Base-by-base conservation (phyloP, 2,113 vertebrate genomes). In the Heterocephalus glaber region DNA sequence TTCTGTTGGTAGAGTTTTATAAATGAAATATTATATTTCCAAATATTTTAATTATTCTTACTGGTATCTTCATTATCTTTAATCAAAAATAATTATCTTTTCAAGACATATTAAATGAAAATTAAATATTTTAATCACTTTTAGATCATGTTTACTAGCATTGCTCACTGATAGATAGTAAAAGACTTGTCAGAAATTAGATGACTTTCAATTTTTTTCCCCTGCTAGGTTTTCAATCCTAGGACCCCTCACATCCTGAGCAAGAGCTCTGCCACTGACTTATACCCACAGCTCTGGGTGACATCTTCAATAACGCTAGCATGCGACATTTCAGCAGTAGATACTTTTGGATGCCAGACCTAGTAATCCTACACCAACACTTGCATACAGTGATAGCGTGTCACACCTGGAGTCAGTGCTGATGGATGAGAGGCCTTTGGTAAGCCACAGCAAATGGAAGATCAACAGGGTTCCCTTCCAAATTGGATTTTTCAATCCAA, bases 401-500 rank as follows among this genome's bases (percentile, higher is more conserved):
- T 80, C 94, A 47, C 35, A 90, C 70, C 79, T 83, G 80, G 47
- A 95, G 47, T 96, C 92, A 95, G 60, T 89, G 49, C 44, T 94
- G 93, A 97, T 92, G 49, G 80, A 97, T 96, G 93, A 89, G 93
- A 89, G 47, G 96, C 61, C 9, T 87, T 76, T 97, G 92, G 86
- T 58, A 97, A 98, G 94, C 74, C 61, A 96, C 7, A 97, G 47
- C 38, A 96, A 98, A 95, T 85, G 35, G 44, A 41, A 98, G 92
- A 92, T 77, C 80, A 92, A 91, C 16, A 97, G 85, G 49, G 77
- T 90, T 82, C 56, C 92, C 92, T 97, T 97, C 60, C 95, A 97
- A 97, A 97, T 97, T 93, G 92, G 61, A 95, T 97, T 97, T 98
- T 95, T 95, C 95, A 97, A 54, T 95, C 97, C 58, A 97, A 24